Conservation (phyloP, 2,113 vertebrate genomes). For the Dromas ardeola region DNA sequence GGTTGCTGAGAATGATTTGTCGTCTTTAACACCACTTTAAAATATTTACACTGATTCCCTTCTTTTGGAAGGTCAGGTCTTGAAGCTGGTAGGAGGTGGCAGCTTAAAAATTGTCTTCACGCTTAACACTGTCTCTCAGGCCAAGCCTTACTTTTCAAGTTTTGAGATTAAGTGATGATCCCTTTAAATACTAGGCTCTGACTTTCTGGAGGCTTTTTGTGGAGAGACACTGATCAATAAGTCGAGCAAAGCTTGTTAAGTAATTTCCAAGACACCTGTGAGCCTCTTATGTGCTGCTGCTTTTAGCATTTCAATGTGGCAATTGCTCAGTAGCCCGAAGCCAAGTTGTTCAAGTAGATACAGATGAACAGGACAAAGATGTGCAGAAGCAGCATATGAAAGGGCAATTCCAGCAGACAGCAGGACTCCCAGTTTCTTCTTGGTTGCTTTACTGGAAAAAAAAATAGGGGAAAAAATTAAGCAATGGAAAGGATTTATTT, state of each 20-base stretch:
- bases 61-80: background rate
- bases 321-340: background rate
- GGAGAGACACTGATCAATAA: background rate
- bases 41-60: background rate
- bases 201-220: background rate
- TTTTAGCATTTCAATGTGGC: background rate
- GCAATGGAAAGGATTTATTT: background rate
- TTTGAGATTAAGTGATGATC: background rate
- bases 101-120: background rate
- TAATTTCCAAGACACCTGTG: background rate
- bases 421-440: background rate
- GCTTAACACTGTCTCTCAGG: background rate
- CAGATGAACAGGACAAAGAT: background rate
- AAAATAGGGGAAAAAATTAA: background rate
- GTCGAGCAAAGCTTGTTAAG: background rate
- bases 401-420: background rate
- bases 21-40: background rate
- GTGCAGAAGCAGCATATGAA: background rate
- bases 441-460: background rate
- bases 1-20: background rate
- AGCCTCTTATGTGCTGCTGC: background rate
- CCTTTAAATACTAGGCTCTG: background rate
- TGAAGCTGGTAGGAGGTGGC: background rate
- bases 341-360: background rate
- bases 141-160: background rate